Percentiles rank a stretch among this genome's conserved stretches.
These are phyloP conservation scores for Acleris laterana DNA, from an alignment of 2,888 invertebrate species.

Conservation along the genomic window DNA sequence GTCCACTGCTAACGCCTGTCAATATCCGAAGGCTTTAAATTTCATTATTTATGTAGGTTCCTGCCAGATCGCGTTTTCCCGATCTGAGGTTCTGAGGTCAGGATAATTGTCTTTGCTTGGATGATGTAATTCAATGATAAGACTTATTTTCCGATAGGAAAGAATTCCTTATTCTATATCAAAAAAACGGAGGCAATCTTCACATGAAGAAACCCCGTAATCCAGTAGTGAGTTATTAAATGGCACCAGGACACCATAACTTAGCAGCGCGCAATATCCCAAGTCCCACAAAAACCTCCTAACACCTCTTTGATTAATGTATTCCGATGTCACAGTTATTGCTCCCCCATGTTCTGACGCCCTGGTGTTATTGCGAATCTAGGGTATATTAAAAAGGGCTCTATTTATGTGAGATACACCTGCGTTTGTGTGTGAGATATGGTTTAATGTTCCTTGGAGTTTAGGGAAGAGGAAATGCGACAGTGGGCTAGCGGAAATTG, in stretches of 20 bases:
- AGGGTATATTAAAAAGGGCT: constrained; percentile 82
- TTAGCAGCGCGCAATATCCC: constrained; percentile 74
- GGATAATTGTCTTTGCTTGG: no score
- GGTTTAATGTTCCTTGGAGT: constrained; percentile 41
- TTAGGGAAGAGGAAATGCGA: constrained; percentile 42
- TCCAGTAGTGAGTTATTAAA: constrained; percentile 55
- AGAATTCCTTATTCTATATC: no score
- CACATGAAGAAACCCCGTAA: constrained; percentile 47
- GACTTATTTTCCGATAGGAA: no score
- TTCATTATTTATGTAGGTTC: no score
- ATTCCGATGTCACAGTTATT: constrained; percentile 78
- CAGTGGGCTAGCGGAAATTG: constrained; percentile 15
- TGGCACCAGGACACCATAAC: constrained; percentile 67
- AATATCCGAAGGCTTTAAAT: no score
- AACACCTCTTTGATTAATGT: constrained; percentile 77
- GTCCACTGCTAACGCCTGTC: no score
- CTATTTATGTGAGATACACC: constrained; percentile 73
- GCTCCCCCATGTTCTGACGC: constrained; percentile 62
- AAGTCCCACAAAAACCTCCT: constrained; percentile 58
- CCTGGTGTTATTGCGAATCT: constrained; percentile 78
- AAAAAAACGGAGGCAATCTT: not conserved
- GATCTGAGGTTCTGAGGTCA: no score
- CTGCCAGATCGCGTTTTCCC: no score
- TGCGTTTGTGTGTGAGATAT: constrained; percentile 51
- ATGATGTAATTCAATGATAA: no score